These are phyloP conservation scores for Branchinecta lynchi DNA, from an alignment of 1,140 invertebrate species.

Conservation along the genomic window DNA sequence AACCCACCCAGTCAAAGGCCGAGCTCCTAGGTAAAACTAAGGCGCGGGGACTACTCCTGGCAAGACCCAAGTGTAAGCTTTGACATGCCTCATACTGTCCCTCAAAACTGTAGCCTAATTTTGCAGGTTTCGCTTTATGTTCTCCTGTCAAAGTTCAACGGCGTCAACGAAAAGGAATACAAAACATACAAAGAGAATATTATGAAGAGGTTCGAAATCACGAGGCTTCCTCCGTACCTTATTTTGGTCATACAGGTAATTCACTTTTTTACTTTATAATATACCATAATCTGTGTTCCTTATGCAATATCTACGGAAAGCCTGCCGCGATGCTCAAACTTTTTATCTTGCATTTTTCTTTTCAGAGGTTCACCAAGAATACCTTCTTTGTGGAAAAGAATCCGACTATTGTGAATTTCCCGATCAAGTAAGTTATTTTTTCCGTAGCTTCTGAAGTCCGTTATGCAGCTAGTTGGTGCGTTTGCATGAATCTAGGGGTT, in stretches of 20 bases:
- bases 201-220: constrained; percentile 91
- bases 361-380: constrained; percentile 89
- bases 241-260: constrained; percentile 84
- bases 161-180: constrained; percentile 87
- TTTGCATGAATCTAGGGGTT: too few relatives aligned
- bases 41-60: too few relatives aligned
- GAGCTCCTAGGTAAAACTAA: too few relatives aligned
- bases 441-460: neutral
- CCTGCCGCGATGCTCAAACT: too few relatives aligned
- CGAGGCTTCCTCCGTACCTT: constrained; percentile 83
- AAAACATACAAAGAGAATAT: constrained; percentile 99
- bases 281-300: too few relatives aligned
- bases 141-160: constrained; percentile 90
- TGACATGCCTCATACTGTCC: too few relatives aligned
- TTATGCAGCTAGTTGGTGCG: too few relatives aligned
- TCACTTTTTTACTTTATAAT: neutral
- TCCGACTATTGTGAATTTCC: constrained; percentile 98
- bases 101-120: too few relatives aligned
- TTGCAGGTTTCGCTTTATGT: constrained; percentile 76
- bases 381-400: constrained; percentile 99
- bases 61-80: too few relatives aligned
- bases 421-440: constrained; percentile 67
- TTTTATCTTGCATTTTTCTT: constrained; percentile 25
- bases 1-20: too few relatives aligned
- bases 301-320: too few relatives aligned